Base-by-base conservation (phyloP, 2,888 invertebrate species). In the Epistrophe grossulariae region DNA sequence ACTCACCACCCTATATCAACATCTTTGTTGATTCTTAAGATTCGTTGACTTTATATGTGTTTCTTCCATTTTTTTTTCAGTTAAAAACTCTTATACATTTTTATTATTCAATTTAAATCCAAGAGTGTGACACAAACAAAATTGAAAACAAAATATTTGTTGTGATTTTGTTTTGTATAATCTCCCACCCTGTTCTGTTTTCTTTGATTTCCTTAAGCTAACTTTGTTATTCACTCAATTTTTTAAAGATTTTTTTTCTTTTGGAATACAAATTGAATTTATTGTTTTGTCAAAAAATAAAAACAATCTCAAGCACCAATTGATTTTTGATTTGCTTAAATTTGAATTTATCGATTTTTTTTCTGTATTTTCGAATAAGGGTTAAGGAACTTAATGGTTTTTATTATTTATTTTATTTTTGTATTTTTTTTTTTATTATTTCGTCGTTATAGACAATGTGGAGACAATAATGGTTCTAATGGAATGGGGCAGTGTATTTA, bases 121-220 rank as follows among this genome's bases (percentile, higher is more conserved):
- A 55, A 76, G 48, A 79, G 66, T 66, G 79, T 60, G 77, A 17
- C 76, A 76, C 80, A 71, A 55, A 71, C 40, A 71, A 48, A 77
- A 79, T 66, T 60, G 7, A 28, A 28, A 48, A n/a, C 2, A 17
- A 48, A 64, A 64, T 64, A 64, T 64, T 64, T 64, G n/a, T 64
- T 43, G 31, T 35, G 35, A 38, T 57, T 15, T 57, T 15, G 0
- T n/a, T 31, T 31, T 9, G 24, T 35, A 4, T 55, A 55, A 28
- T 59, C 6, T 11, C 7, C 4, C 5, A 9, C 4, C 40, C 40
- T 13, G 11, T n/a, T 50, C 40, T 13, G 11, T n/a, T 50, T 15
- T 19, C 19, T 35, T 66, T 31, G 11, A 38, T 1, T 35, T 35
- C 17, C 17, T 17, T 66, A 17, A 31, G 11, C n/a, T 24, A 19